Evolutionary conservation across 2,797 vertebrate species (phyloP).

Genomic region (Spheniscus humboldti): DNA sequence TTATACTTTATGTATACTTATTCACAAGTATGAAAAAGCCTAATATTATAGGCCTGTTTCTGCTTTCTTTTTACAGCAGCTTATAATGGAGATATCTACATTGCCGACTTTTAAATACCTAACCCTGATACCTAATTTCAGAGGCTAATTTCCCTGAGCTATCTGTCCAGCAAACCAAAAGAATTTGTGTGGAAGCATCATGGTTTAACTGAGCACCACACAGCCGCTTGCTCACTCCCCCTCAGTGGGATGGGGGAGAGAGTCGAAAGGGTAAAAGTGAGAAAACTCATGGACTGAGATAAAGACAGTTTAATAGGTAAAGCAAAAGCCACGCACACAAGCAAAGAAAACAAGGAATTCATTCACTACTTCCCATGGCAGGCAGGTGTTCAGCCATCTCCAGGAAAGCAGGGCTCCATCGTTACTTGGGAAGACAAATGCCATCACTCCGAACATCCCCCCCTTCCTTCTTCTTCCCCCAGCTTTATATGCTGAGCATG

Average conservation of each 20-base stretch:
- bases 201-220: neutral
- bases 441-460: neutral
- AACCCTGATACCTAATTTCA: neutral
- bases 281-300: neutral
- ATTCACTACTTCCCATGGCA: neutral
- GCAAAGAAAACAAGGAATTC: neutral
- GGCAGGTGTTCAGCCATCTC: neutral
- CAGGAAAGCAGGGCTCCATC: neutral
- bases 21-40: neutral
- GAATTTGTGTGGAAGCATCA: neutral
- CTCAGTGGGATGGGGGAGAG: neutral
- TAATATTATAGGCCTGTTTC: neutral
- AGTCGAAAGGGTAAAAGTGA: neutral
- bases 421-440: neutral
- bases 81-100: neutral
- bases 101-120: neutral
- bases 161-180: neutral
- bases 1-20: neutral
- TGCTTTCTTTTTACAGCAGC: neutral
- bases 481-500: neutral
- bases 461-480: neutral
- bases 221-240: neutral
- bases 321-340: neutral
- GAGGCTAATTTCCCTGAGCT: neutral
- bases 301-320: neutral